Evolutionary conservation across 2,888 invertebrate genomes (phyloP).

Genomic region (Oasisia sp.): DNA sequence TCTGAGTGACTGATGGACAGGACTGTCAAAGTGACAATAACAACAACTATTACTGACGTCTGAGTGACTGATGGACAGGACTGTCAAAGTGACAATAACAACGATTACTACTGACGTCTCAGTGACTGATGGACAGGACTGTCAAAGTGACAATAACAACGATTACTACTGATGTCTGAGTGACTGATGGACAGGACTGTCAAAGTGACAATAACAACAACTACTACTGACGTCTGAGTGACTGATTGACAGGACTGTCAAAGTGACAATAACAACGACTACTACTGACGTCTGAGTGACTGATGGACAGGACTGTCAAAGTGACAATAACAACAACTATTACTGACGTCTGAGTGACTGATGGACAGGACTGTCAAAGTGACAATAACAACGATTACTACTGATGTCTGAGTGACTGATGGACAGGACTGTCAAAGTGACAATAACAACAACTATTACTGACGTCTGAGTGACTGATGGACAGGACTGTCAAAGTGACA

Average conservation of each 20-base stretch:
- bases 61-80: slow-evolving; percentile 92
- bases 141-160: not conserved
- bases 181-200: slow-evolving; percentile 93
- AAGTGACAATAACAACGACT: not conserved
- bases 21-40: slow-evolving; percentile 39
- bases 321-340: not conserved
- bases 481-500: slow-evolving; percentile 72
- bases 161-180: slow-evolving; percentile 74
- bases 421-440: slow-evolving; percentile 75
- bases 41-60: slow-evolving; percentile 69
- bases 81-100: not conserved
- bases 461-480: slow-evolving; percentile 91
- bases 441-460: slow-evolving; percentile 40
- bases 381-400: slow-evolving; percentile 25
- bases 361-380: slow-evolving; percentile 84
- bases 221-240: slow-evolving; percentile 79
- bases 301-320: slow-evolving; percentile 88
- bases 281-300: slow-evolving; percentile 82
- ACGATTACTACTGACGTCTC: slow-evolving; percentile 72
- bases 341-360: slow-evolving; percentile 84
- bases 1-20: slow-evolving; percentile 95
- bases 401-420: slow-evolving; percentile 90
- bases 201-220: not conserved
- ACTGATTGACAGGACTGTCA: slow-evolving; percentile 90
- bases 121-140: slow-evolving; percentile 93